Evolutionary conservation across 2,113 vertebrate species (phyloP).

Genomic region (Poeciliopsis turrubarensis): DNA sequence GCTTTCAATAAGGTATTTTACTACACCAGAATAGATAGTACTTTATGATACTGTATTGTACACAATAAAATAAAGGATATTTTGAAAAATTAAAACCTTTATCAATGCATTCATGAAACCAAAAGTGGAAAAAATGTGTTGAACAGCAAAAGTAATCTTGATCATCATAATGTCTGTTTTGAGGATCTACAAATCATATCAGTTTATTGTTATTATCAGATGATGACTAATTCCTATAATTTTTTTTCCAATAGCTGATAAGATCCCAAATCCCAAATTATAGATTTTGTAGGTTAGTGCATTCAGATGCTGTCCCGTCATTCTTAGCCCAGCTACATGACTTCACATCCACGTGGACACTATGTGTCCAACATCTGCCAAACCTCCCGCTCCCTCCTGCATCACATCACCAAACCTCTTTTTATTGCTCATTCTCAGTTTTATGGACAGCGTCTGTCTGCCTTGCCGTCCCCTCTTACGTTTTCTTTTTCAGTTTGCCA

Average conservation of each 20-base stretch:
- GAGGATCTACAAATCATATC: no score
- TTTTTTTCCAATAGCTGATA: no score
- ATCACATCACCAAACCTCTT: constrained; percentile 55
- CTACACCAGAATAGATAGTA: no score
- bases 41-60: no score
- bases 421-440: constrained; percentile 63
- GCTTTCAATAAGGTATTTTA: no score
- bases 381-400: constrained; percentile 43
- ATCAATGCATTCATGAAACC: no score
- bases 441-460: constrained; percentile 67
- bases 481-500: constrained; percentile 50
- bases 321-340: constrained; percentile 27
- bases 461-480: constrained; percentile 38
- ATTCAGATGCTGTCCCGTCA: constrained; percentile 4
- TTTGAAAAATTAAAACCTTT: neutral
- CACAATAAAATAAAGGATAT: neutral
- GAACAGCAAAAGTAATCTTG: no score
- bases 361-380: constrained; percentile 37
- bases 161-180: no score
- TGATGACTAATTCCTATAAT: no score
- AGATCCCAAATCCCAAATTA: neutral
- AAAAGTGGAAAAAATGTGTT: no score
- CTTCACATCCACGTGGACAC: constrained; percentile 58
- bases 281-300: constrained; percentile 2
- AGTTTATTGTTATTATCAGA: no score